Evolutionary conservation across 1,140 invertebrate genomes (phyloP), one percentile per base, ranked within the genome.

Genomic region (Physella acuta): DNA sequence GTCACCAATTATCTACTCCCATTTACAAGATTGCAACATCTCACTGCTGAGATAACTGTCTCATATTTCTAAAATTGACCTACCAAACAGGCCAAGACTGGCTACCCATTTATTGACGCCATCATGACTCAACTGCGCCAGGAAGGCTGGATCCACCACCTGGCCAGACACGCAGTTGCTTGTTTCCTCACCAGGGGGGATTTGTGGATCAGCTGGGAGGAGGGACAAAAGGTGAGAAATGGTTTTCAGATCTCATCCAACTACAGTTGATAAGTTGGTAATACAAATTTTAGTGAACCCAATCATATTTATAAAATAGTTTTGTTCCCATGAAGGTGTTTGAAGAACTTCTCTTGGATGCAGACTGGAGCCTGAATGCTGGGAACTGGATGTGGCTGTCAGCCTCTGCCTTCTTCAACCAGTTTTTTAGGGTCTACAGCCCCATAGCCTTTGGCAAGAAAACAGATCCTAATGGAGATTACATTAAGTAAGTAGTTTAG

Each of bases 381-480:
- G 94, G 93, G 3, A 94, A 91, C 88, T 95, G 93, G 93, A 92
- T 94, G 92, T 95, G 93, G 94, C 84, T 94, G 5, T 94, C 92
- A 0, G 94, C 92, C 77, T 93, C 92, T 28, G 93, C 93, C 3
- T 95, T 95, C 85, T 95, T 94, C 78, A 92, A 94, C 79, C 93
- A 94, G 83, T 94, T 94, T 85, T 94, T 94, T 82, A 92, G 94
- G 78, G 93, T 93, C 76, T 94, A 94, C 80, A 94, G 93, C 81
- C 93, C 93, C 1, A 90, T 95, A 1, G 88, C 89, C 24, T 95
- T 94, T 84, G 93, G 93, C 1, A 87, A 93, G 44, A 94, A 94
- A 83, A 92, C 92, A 0, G 94, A 95, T 84, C 92, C 92, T 3
- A 93, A 94, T 82, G 93, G 93, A 16, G 92, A 94, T 84, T 95